phyloP scores from a whole-genome alignment of 2,113 vertebrate species.

The Corythaeola cristata region DNA sequence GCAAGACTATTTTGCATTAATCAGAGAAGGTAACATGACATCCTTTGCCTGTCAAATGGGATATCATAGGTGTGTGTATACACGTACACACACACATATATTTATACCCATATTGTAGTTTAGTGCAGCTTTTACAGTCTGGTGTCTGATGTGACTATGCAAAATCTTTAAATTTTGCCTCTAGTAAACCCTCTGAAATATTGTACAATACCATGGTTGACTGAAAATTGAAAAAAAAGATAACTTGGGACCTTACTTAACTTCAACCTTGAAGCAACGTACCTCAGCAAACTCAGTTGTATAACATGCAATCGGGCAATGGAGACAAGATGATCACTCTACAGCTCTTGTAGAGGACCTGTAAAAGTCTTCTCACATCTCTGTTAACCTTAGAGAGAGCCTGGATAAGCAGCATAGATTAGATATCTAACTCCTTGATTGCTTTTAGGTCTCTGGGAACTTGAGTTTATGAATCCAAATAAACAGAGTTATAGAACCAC shows the following conservation, averaged over 20 bases:
- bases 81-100: not conserved
- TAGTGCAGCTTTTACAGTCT: not conserved
- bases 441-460: not conserved
- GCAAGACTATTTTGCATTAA: not conserved
- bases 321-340: accelerated
- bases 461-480: not conserved
- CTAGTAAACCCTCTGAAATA: not conserved
- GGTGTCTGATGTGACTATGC: not conserved
- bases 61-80: not conserved
- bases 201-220: not conserved
- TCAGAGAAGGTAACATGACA: not conserved
- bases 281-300: not conserved
- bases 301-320: not conserved
- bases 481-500: not conserved
- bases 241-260: not conserved
- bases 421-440: not conserved
- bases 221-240: not conserved
- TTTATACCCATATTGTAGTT: not conserved
- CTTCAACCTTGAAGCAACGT: not conserved
- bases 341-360: not conserved
- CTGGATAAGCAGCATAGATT: not conserved
- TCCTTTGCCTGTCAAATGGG: not conserved
- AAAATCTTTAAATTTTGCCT: not conserved
- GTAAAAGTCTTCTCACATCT: not conserved
- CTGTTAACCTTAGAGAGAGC: not conserved